phyloP scores from a whole-genome alignment of 2,113 vertebrate genomes.

The Opisthocomus hoazin region DNA sequence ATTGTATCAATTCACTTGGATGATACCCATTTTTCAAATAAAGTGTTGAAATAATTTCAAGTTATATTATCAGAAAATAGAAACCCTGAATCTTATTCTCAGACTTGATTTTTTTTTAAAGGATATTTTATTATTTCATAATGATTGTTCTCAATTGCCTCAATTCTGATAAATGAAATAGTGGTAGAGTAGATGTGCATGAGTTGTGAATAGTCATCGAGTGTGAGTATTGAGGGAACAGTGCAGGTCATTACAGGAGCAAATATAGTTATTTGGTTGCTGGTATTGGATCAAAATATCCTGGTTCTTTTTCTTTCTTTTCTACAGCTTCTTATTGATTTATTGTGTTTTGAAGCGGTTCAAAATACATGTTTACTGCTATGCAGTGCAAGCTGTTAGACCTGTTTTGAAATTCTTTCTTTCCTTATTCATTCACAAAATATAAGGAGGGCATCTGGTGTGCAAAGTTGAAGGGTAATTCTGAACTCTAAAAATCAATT shows the following conservation, averaged over 20 bases:
- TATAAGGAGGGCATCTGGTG: not conserved
- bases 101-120: not conserved
- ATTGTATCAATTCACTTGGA: not conserved
- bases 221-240: not conserved
- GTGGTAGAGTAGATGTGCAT: not conserved
- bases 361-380: not conserved
- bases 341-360: not conserved
- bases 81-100: not conserved
- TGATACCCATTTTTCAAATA: not conserved
- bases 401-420: not conserved
- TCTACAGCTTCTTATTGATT: not conserved
- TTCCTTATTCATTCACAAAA: not conserved
- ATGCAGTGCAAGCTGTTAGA: not conserved
- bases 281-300: not conserved
- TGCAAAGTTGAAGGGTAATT: not conserved
- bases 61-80: not conserved
- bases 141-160: not conserved
- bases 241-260: not conserved
- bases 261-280: not conserved
- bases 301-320: not conserved
- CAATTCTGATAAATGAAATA: not conserved
- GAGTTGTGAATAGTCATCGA: not conserved
- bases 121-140: not conserved
- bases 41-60: not conserved
- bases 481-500: not conserved